These are phyloP conservation scores for Habrosyne pyritoides DNA, from an alignment of 2,888 invertebrate genomes.

Conservation along the genomic window DNA sequence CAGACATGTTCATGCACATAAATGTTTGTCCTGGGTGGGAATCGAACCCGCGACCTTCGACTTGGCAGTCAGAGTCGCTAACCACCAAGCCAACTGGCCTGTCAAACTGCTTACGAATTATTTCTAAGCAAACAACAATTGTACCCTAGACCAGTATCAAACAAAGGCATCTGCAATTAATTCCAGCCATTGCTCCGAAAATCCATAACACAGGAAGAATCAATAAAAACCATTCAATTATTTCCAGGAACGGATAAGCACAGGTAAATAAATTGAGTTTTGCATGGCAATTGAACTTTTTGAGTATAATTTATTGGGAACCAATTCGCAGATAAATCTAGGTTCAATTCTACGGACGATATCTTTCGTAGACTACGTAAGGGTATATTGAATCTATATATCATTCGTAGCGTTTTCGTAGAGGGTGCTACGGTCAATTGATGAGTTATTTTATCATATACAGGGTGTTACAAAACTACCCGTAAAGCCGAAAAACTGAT, in stretches of 20 bases:
- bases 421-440: background rate
- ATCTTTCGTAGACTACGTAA: conserved; percentile 1
- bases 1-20: too few species aligned
- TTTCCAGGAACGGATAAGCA: background rate
- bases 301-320: background rate
- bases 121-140: too few species aligned
- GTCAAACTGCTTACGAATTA: too few species aligned
- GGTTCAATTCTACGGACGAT: conserved; percentile 1
- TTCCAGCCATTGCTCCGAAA: background rate
- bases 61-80: too few species aligned
- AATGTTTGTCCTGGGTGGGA: too few species aligned
- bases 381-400: background rate
- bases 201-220: background rate
- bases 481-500: too few species aligned
- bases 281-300: conserved; percentile 1
- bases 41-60: too few species aligned
- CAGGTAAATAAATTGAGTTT: conserved; percentile 8
- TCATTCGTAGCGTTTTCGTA: background rate
- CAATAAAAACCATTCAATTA: background rate
- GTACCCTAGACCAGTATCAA: too few species aligned
- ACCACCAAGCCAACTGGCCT: too few species aligned
- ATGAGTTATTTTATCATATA: too few species aligned
- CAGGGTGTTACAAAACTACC: too few species aligned
- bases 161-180: too few species aligned
- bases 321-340: conserved; percentile 3